phyloP scores from a whole-genome alignment of 2,888 invertebrate species.

The Microctonus hyperodae region DNA sequence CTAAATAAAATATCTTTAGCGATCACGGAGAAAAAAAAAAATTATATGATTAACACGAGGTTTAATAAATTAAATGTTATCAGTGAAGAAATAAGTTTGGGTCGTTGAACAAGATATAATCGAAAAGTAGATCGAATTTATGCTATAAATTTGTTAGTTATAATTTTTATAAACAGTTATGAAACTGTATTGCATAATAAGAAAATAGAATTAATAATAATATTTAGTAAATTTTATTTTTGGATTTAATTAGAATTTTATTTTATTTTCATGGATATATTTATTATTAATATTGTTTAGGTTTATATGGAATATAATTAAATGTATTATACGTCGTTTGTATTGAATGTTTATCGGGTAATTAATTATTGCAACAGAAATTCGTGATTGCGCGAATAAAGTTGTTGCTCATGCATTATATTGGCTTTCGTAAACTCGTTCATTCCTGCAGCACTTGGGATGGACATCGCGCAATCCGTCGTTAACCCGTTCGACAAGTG shows the following conservation, averaged over 20 bases:
- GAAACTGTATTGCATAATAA: background rate
- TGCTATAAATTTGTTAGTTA: background rate
- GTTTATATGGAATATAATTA: background rate
- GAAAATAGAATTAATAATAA: no score
- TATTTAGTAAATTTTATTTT: no score
- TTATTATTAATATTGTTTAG: background rate
- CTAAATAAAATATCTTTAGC: background rate
- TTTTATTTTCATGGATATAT: background rate
- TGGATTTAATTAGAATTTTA: no score
- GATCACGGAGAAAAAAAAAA: background rate
- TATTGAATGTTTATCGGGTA: slow-evolving; percentile 17
- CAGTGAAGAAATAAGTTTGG: background rate
- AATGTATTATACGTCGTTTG: background rate
- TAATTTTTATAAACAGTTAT: background rate
- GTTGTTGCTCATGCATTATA: slow-evolving; percentile 12
- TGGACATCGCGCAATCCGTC: slow-evolving; percentile 17
- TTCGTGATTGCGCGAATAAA: background rate
- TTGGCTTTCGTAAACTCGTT: slow-evolving; percentile 25
- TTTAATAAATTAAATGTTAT: background rate
- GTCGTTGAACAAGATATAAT: slow-evolving; percentile 10
- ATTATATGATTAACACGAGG: background rate
- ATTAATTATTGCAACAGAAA: slow-evolving; percentile 30
- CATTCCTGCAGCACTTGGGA: slow-evolving; percentile 22
- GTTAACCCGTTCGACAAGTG: slow-evolving; percentile 19
- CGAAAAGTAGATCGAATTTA: background rate